Evolutionary conservation across 2,888 invertebrate genomes (phyloP), one percentile per base, ranked within the genome.

Genomic region (Notodonta ziczac): DNA sequence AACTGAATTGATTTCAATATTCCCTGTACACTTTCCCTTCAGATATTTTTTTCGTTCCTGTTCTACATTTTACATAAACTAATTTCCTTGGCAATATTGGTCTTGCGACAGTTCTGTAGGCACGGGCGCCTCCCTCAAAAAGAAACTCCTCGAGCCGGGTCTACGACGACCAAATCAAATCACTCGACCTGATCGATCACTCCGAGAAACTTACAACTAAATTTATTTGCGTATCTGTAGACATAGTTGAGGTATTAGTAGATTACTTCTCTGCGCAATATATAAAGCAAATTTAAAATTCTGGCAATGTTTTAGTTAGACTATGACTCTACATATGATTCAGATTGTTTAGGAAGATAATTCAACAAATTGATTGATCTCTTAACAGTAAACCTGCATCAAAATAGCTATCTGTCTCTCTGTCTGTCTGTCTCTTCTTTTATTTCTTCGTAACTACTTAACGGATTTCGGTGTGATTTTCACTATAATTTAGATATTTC

Each of bases 31-130:
- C 84, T 91, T 90, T 88, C 87, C 85, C 86, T 85, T 78, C 64
- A 80, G 88, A 89, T 89, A 90, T 90, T 93, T 89, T n/a, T 51
- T 90, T 89, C 88, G 86, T 86, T 90, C 84, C 88, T 88, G 90
- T 90, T 91, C 91, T 91, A 91, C 90, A 91, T 93, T 93, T 92
- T 92, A 90, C 91, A 91, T 93, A 93, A 93, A 93, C 93, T 93
- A 92, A 93, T 93, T 93, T 93, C 91, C 93, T 89, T 82, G 84
- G 88, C 91, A 93, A 93, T 93, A 93, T 93, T 92, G 93, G 91
- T 91, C 89, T 88, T 86, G 87, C 91, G 90, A 88, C 91, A 91
- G 91, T 91, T 88, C 87, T 84, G 88, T 88, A 90, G 88, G 90
- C 89, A 86, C 85, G 86, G 87, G 82, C 84, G 87, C 80, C 83